Conservation (phyloP, 2,797 vertebrate genomes). For the Lophius americanus region DNA sequence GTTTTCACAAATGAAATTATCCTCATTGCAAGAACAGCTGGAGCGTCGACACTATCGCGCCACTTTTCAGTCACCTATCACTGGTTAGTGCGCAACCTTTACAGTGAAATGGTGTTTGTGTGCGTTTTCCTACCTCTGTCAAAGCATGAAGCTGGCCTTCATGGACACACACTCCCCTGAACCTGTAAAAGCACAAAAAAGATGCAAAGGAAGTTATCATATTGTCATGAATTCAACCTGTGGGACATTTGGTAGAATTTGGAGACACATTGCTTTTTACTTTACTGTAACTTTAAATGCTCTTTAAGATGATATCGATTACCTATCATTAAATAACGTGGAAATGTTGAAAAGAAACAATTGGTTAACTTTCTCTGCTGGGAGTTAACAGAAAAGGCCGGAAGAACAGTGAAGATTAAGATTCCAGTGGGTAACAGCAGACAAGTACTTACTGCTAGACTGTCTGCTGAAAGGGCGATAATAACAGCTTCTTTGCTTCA, state of each 20-base stretch:
- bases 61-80: constrained; percentile 23
- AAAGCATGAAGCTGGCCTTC: constrained; percentile 97
- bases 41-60: background rate
- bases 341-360: background rate
- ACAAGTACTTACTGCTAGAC: constrained; percentile 47
- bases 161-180: constrained; percentile 98
- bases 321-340: background rate
- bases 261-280: background rate
- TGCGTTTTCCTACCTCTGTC: constrained; percentile 90
- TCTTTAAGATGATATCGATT: background rate
- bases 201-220: background rate
- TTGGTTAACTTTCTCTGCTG: background rate
- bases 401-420: constrained; percentile 15
- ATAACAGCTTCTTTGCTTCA: constrained; percentile 52
- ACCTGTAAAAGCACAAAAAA: constrained; percentile 80
- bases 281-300: background rate
- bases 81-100: background rate
- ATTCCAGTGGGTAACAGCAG: constrained; percentile 61
- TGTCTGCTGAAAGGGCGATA: constrained; percentile 40
- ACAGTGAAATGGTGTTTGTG: constrained; percentile 18
- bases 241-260: background rate
- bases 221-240: background rate
- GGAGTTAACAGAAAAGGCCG: constrained; percentile 28
- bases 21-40: too few species aligned
- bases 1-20: too few species aligned